Evolutionary conservation across 2,888 invertebrate species (phyloP).

Genomic region (Tipula lateralis): DNA sequence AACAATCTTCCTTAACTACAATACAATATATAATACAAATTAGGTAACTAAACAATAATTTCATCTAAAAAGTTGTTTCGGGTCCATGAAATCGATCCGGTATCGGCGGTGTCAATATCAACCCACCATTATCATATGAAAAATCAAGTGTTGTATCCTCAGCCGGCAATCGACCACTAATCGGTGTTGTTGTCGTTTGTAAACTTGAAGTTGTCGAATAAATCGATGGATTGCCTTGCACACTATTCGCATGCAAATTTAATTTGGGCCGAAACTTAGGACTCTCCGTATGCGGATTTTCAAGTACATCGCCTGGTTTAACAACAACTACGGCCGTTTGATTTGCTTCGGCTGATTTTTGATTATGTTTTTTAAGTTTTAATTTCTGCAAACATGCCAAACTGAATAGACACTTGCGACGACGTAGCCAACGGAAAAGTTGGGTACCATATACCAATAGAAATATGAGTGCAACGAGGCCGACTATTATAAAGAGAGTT

Average conservation of each 20-base stretch:
- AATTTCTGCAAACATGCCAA: background rate
- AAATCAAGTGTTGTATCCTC: constrained; percentile 73
- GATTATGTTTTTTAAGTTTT: constrained; percentile 25
- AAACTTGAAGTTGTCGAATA: constrained; percentile 50
- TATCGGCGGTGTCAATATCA: constrained; percentile 59
- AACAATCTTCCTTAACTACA: background rate
- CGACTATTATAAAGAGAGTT: constrained; percentile 40
- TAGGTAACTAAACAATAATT: background rate
- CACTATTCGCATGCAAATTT: constrained; percentile 32
- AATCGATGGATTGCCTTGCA: background rate
- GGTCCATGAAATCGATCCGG: constrained; percentile 39
- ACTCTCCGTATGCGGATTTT: constrained; percentile 52
- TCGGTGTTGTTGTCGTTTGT: constrained; percentile 64
- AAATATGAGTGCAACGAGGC: constrained; percentile 40
- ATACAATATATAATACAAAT: background rate
- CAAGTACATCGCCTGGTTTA: constrained; percentile 39
- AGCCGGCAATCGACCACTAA: constrained; percentile 67
- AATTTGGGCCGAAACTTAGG: constrained; percentile 48
- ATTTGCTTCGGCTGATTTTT: background rate
- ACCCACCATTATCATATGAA: constrained; percentile 72
- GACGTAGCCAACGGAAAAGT: constrained; percentile 40
- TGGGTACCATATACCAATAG: constrained; percentile 40
- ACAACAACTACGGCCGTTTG: background rate
- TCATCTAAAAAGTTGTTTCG: constrained; percentile 32
- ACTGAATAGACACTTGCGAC: constrained; percentile 25